Percentiles rank a stretch among this genome's conserved stretches.
These are phyloP conservation scores for Heterodera carotae DNA, from an alignment of 1,140 invertebrate species.

Conservation along the genomic window DNA sequence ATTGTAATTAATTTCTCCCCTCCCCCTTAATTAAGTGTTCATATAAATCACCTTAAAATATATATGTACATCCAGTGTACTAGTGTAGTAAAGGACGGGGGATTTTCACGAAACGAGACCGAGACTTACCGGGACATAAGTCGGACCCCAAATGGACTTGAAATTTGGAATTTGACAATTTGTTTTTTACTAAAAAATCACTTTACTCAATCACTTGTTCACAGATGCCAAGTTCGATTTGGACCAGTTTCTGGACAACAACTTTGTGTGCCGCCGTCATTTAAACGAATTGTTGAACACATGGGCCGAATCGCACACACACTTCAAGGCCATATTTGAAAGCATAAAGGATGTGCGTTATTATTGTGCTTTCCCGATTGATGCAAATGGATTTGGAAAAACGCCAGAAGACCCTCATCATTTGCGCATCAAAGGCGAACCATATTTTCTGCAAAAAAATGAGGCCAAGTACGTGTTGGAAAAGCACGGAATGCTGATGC, in stretches of 20 bases:
- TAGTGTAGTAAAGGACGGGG: too few relatives aligned
- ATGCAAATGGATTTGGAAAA: neutral
- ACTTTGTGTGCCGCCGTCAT: neutral
- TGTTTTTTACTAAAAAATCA: neutral
- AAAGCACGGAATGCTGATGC: neutral
- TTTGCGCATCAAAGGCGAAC: neutral
- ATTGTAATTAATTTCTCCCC: too few relatives aligned
- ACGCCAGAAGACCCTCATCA: neutral
- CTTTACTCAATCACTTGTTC: neutral
- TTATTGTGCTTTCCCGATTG: neutral
- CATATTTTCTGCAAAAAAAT: neutral
- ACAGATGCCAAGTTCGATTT: neutral
- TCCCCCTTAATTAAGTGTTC: too few relatives aligned
- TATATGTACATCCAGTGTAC: too few relatives aligned
- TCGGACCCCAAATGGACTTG: too few relatives aligned
- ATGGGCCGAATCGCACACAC: neutral
- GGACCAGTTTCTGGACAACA: neutral
- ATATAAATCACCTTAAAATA: too few relatives aligned
- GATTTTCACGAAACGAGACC: too few relatives aligned
- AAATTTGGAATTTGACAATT: too few relatives aligned
- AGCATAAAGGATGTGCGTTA: too few relatives aligned
- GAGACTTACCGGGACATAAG: too few relatives aligned
- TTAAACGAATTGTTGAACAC: neutral
- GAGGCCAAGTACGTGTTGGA: neutral
- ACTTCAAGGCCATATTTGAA: neutral